Evolutionary conservation across 2,797 vertebrate species (phyloP).

Genomic region (Atherinosoma microstoma): DNA sequence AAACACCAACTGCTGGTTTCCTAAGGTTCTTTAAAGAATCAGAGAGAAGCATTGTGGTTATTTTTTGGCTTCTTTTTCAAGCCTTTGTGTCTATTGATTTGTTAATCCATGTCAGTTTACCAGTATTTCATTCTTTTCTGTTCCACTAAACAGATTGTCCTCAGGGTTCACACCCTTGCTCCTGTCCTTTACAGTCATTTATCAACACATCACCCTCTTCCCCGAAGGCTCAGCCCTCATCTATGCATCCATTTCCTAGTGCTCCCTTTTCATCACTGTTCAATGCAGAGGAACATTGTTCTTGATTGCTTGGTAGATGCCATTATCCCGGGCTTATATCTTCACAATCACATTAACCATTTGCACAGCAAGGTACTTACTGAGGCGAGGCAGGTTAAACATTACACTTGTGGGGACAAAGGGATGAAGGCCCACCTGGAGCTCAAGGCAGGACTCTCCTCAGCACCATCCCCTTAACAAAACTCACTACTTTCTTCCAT

Average conservation of each 20-base stretch:
- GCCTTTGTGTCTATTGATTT: not conserved
- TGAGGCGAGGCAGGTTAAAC: constrained; percentile 80
- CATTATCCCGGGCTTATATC: constrained; percentile 80
- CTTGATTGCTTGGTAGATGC: constrained; percentile 82
- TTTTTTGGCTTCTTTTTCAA: constrained; percentile 11
- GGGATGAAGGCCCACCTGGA: constrained; percentile 75
- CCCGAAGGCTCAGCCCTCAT: constrained; percentile 52
- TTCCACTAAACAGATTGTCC: constrained; percentile 57
- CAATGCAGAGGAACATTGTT: constrained; percentile 72
- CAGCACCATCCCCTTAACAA: constrained; percentile 54
- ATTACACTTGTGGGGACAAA: constrained; percentile 70
- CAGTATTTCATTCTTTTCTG: constrained; percentile 28
- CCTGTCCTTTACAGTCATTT: constrained; percentile 64
- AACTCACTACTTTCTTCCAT: constrained; percentile 53
- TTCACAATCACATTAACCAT: constrained; percentile 82
- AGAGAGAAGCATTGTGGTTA: not conserved
- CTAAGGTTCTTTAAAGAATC: not conserved
- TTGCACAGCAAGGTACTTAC: constrained; percentile 79
- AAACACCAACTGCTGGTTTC: not conserved
- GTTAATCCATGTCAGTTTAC: constrained; percentile 33
- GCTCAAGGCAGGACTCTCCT: constrained; percentile 55
- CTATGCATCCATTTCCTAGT: constrained; percentile 52
- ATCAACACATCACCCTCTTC: constrained; percentile 52
- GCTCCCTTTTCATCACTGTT: constrained; percentile 64
- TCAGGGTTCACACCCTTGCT: constrained; percentile 35